Percentiles rank a stretch among this genome's conserved stretches.
phyloP scores from a whole-genome alignment of 2,113 vertebrate genomes.

The Heloderma charlesbogerti region DNA sequence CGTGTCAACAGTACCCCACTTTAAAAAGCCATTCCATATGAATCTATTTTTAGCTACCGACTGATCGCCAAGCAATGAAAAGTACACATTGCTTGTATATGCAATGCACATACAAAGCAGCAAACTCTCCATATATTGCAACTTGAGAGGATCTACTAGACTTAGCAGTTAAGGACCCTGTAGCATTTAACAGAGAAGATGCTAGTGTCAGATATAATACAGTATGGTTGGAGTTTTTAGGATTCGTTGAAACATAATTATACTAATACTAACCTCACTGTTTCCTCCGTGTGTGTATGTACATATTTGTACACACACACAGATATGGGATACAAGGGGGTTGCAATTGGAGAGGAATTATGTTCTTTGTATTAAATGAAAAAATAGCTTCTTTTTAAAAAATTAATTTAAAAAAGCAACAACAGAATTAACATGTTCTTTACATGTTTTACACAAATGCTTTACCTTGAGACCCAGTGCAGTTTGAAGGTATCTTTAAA shows the following conservation, averaged over 20 bases:
- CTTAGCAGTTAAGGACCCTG: neutral
- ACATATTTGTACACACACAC: too few species aligned
- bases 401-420: neutral
- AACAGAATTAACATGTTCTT: neutral
- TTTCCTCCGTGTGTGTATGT: neutral
- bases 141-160: neutral
- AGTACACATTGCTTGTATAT: too few species aligned
- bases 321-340: too few species aligned
- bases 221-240: neutral
- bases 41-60: slow-evolving; percentile 4
- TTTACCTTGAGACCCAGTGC: neutral
- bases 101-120: too few species aligned
- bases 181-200: neutral
- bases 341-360: neutral
- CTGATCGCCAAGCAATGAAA: slow-evolving; percentile 6
- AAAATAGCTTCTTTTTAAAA: neutral
- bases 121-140: neutral
- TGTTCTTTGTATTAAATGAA: neutral
- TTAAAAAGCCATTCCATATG: neutral
- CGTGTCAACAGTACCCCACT: neutral
- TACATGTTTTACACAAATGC: neutral
- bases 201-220: neutral
- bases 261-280: neutral
- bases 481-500: neutral
- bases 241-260: neutral